Evolutionary conservation across 2,888 invertebrate genomes (phyloP).

Genomic region (Fragum fragum): DNA sequence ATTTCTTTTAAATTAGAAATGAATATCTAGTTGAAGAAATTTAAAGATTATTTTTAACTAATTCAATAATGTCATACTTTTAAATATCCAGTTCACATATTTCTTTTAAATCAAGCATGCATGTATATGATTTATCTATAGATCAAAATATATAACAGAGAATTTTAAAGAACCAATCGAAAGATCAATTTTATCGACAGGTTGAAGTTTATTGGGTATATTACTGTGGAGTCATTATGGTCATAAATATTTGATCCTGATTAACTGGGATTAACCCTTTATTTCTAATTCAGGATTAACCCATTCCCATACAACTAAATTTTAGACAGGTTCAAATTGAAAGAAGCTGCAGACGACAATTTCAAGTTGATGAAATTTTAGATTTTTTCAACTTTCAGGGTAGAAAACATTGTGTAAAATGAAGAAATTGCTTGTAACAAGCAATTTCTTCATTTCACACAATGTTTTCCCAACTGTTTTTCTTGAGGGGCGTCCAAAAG

Average conservation of each 20-base stretch:
- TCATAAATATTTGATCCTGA: slow-evolving; percentile 25
- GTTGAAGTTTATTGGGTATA: slow-evolving; percentile 26
- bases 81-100: neutral
- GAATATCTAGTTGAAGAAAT: no score
- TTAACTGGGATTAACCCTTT: slow-evolving; percentile 9
- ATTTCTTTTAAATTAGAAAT: neutral
- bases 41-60: no score
- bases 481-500: no score
- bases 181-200: slow-evolving; percentile 8
- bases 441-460: no score
- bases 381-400: no score
- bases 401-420: no score
- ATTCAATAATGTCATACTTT: neutral
- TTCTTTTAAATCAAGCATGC: neutral
- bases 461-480: no score
- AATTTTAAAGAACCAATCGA: slow-evolving; percentile 15
- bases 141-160: neutral
- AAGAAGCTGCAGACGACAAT: no score
- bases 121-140: no score
- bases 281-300: neutral
- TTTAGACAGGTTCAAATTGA: no score
- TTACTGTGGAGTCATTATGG: slow-evolving; percentile 10
- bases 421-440: no score
- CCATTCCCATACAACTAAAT: neutral
- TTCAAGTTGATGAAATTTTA: no score